Percentiles rank a stretch among this genome's conserved stretches.
Evolutionary conservation across 2,113 vertebrate genomes (phyloP).

Genomic region (Takifugu bimaculatus): DNA sequence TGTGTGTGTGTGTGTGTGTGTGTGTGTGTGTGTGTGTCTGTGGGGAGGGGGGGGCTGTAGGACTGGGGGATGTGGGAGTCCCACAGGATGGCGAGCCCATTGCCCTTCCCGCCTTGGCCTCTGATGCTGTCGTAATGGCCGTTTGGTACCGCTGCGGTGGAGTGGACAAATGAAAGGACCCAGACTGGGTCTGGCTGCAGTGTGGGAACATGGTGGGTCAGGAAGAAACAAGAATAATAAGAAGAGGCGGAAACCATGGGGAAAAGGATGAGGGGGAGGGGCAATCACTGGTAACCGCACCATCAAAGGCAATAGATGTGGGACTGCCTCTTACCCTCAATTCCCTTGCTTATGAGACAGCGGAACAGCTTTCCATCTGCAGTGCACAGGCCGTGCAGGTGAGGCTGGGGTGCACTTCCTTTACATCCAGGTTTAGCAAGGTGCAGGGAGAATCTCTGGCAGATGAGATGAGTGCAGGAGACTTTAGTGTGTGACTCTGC

Average conservation of each 20-base stretch:
- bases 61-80: conserved; percentile 26
- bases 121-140: conserved; percentile 38
- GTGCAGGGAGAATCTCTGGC: conserved; percentile 5
- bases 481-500: no score
- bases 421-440: conserved; percentile 57
- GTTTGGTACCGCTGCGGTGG: conserved; percentile 49
- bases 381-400: conserved; percentile 54
- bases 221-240: conserved; percentile 40
- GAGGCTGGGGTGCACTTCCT: conserved; percentile 43
- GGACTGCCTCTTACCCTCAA: conserved; percentile 26
- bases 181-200: conserved; percentile 40
- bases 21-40: no score
- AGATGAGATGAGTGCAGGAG: no score
- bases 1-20: no score
- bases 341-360: conserved; percentile 19
- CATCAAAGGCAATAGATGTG: conserved; percentile 66
- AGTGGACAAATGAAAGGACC: conserved; percentile 63
- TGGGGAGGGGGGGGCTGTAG: conserved; percentile 11
- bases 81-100: conserved; percentile 38
- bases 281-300: conserved; percentile 41
- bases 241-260: conserved; percentile 31
- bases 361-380: conserved; percentile 53
- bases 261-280: conserved; percentile 32
- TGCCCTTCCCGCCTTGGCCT: conserved; percentile 12
- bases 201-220: conserved; percentile 60